Evolutionary conservation across 2,797 vertebrate genomes (phyloP).

Genomic region (Ctenosaura bakeri): DNA sequence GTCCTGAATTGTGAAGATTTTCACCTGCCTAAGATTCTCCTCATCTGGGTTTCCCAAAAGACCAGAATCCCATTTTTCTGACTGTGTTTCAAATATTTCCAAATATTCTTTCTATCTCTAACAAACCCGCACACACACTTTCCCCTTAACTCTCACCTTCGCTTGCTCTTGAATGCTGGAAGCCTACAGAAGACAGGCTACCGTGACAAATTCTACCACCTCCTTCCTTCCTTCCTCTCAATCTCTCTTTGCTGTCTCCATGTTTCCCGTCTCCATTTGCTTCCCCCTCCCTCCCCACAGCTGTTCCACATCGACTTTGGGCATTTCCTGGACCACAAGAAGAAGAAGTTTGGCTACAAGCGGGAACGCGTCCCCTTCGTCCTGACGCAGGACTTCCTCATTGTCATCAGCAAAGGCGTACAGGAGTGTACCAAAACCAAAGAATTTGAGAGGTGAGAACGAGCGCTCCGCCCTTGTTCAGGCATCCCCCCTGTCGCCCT

Average conservation of each 20-base stretch:
- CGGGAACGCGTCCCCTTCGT: conserved; percentile 89
- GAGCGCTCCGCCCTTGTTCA: fast-evolving
- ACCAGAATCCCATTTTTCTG: too few relatives aligned
- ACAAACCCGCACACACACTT: background rate
- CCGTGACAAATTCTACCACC: background rate
- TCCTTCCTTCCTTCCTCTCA: background rate
- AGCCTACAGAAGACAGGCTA: too few relatives aligned
- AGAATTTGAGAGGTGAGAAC: conserved; percentile 86
- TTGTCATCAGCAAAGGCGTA: conserved; percentile 88
- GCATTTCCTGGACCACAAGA: conserved; percentile 90
- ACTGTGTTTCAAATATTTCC: too few relatives aligned
- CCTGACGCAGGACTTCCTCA: conserved; percentile 88
- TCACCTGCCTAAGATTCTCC: too few relatives aligned
- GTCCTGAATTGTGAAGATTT: too few relatives aligned
- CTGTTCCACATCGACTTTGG: conserved; percentile 90
- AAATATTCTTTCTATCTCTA: too few relatives aligned
- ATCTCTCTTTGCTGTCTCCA: background rate
- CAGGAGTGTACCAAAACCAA: conserved; percentile 88
- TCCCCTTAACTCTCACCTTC: background rate
- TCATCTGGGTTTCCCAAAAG: too few relatives aligned
- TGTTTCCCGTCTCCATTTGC: background rate
- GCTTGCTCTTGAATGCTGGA: background rate
- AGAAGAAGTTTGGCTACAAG: conserved; percentile 91
- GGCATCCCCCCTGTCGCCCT: too few relatives aligned
- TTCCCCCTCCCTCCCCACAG: conserved; percentile 63